phyloP scores from a whole-genome alignment of 2,888 invertebrate genomes.

The Petrophora chlorosata region DNA sequence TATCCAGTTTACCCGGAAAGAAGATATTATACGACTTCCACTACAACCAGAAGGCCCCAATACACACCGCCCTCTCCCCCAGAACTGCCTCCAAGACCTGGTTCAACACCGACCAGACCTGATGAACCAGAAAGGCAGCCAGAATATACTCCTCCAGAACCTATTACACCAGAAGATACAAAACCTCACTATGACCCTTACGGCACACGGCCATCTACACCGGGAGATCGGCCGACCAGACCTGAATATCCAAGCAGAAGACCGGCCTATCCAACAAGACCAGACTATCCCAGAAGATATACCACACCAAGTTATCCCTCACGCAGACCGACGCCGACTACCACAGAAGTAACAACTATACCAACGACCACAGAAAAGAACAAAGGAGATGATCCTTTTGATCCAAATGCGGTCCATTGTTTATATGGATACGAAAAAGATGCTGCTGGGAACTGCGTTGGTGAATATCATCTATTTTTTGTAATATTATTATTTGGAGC shows the following conservation, averaged over 20 bases:
- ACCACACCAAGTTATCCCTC: constrained; percentile 26
- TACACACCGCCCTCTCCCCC: constrained; percentile 19
- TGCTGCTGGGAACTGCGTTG: constrained; percentile 81
- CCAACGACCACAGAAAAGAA: constrained; percentile 13
- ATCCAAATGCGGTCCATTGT: constrained; percentile 67
- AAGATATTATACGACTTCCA: constrained; percentile 29
- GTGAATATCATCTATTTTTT: constrained; percentile 57
- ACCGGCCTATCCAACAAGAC: constrained; percentile 17
- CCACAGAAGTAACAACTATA: constrained; percentile 14
- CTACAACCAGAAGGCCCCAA: constrained; percentile 17
- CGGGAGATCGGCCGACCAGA: constrained; percentile 31
- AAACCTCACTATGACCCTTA: constrained; percentile 23
- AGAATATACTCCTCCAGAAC: constrained; percentile 17
- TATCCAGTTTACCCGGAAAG: constrained; percentile 26
- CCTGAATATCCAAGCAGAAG: constrained; percentile 26
- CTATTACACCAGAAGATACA: constrained; percentile 25
- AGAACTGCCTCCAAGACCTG: too few species aligned
- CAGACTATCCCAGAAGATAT: constrained; percentile 32
- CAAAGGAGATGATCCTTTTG: constrained; percentile 36
- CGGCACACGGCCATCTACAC: constrained; percentile 32
- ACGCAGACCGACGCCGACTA: constrained; percentile 19
- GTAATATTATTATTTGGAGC: too few species aligned
- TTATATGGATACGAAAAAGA: constrained; percentile 82
- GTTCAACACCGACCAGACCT: constrained; percentile 8
- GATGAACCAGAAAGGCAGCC: constrained; percentile 4